These are phyloP conservation scores for Polypterus bichir DNA, from an alignment of 2,113 vertebrate species.

Conservation along the genomic window DNA sequence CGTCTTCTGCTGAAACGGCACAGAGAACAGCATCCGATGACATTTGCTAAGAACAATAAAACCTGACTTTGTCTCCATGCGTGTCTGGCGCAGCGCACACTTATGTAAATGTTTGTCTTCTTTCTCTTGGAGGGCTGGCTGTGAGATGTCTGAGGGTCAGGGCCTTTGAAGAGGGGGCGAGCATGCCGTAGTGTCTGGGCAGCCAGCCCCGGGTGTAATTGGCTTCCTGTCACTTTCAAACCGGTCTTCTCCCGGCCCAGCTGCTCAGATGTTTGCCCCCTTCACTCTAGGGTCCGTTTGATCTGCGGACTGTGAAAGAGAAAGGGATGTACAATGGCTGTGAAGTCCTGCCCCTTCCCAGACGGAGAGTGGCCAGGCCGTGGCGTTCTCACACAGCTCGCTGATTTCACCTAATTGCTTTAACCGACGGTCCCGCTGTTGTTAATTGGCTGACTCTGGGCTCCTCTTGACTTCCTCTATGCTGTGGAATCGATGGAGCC, in stretches of 20 bases:
- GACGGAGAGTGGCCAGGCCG: no score
- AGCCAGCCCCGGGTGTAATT: slow-evolving; percentile 32
- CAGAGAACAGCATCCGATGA: no score
- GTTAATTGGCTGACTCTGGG: slow-evolving; percentile 15
- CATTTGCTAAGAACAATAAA: no score
- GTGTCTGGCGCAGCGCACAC: no score
- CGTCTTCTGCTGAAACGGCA: no score
- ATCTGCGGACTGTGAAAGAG: slow-evolving; percentile 63
- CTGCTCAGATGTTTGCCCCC: slow-evolving; percentile 50
- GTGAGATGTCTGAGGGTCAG: no score
- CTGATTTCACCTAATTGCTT: neutral
- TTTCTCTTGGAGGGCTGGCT: no score
- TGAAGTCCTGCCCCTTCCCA: slow-evolving; percentile 34
- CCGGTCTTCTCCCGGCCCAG: slow-evolving; percentile 50
- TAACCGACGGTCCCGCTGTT: slow-evolving; percentile 3
- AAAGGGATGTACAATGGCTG: slow-evolving; percentile 39
- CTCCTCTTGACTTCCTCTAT: slow-evolving; percentile 7
- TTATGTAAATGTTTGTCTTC: no score
- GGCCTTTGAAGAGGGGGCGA: no score
- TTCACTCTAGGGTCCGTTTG: slow-evolving; percentile 51
- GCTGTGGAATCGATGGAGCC: neutral
- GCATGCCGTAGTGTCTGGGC: no score
- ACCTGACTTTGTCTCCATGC: no score
- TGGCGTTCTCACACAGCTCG: no score
- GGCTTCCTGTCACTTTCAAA: slow-evolving; percentile 64